A percentile compares a stretch with the other conserved stretches of the same genome.
These are phyloP conservation scores for Ammodytes marinus DNA, from an alignment of 2,113 vertebrate species.

Conservation along the genomic window DNA sequence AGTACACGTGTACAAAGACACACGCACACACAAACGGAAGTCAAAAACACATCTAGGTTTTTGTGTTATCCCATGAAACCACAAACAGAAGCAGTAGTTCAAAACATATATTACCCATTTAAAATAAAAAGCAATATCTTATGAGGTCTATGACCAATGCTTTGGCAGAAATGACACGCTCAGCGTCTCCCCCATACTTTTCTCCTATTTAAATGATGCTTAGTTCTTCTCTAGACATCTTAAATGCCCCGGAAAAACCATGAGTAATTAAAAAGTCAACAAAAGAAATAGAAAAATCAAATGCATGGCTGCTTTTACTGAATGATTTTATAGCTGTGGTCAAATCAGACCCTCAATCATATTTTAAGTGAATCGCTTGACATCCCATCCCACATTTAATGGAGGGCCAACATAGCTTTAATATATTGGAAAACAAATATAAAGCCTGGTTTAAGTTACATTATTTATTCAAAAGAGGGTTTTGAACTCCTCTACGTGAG, in stretches of 20 bases:
- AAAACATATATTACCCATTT: neutral
- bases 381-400: neutral
- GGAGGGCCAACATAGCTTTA: neutral
- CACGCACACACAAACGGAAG: neutral
- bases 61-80: neutral
- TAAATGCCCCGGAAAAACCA: constrained; percentile 19
- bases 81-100: neutral
- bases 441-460: neutral
- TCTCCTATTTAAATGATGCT: constrained; percentile 8
- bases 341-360: neutral
- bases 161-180: neutral
- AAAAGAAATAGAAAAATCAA: neutral
- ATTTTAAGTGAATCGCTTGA: neutral
- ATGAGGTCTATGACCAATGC: neutral
- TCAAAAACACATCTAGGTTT: constrained; percentile 20
- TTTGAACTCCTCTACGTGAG: neutral
- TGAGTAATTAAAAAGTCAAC: constrained; percentile 20
- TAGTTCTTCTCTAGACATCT: constrained; percentile 4
- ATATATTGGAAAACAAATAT: neutral
- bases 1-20: too few relatives aligned
- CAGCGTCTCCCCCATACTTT: neutral
- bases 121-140: constrained; percentile 5
- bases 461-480: neutral
- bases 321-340: constrained; percentile 19
- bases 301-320: neutral